Percentiles rank a stretch among this genome's conserved stretches.
phyloP scores from a whole-genome alignment of 2,797 vertebrate genomes.

The Linurgus olivaceus region DNA sequence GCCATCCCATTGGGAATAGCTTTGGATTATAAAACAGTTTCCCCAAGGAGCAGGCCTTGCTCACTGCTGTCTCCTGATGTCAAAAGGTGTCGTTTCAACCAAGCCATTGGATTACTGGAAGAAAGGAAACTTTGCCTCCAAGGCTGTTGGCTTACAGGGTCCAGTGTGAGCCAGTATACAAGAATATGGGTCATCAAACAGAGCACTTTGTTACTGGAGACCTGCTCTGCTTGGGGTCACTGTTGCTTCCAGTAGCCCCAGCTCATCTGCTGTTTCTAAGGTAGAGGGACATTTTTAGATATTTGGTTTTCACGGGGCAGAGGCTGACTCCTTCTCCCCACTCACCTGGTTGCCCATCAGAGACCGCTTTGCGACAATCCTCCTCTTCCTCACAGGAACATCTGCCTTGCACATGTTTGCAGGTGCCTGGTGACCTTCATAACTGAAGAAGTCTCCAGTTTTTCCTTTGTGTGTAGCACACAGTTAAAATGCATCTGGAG shows the following conservation, averaged over 20 bases:
- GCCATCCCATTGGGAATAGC: neutral
- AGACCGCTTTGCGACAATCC: neutral
- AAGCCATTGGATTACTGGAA: neutral
- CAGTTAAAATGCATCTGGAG: conserved; percentile 2
- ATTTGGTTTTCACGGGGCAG: neutral
- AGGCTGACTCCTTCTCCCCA: neutral
- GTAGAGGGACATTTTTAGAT: neutral
- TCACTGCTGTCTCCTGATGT: neutral
- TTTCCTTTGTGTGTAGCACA: neutral
- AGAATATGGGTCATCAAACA: neutral
- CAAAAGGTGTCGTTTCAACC: neutral
- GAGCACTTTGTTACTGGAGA: neutral
- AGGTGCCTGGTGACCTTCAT: neutral
- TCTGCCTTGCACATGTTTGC: conserved; percentile 4
- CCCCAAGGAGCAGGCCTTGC: neutral
- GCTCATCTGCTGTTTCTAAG: neutral
- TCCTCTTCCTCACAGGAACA: conserved; percentile 1
- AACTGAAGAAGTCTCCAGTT: neutral
- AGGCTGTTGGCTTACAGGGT: neutral
- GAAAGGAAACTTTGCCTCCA: neutral
- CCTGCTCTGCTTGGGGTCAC: neutral
- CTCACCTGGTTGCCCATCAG: neutral
- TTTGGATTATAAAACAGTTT: neutral
- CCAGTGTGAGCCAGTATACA: neutral
- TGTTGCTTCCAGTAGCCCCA: neutral